Evolutionary conservation across 2,888 invertebrate genomes (phyloP), one percentile per base, ranked within the genome.

Genomic region (Neocrepidodera transversa): DNA sequence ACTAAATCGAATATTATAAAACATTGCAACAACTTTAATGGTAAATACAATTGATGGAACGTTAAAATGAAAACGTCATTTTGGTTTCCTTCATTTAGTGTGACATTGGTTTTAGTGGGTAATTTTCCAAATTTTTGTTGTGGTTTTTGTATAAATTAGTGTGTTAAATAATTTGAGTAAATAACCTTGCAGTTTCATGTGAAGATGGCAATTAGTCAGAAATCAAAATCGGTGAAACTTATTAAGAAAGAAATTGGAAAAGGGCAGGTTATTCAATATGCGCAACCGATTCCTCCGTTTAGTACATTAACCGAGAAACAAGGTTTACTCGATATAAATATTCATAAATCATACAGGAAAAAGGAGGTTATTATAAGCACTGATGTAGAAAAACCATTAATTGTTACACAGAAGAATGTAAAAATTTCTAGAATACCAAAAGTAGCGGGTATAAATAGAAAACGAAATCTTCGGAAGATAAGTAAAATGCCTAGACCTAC

Each of bases 301-400:
- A 18, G 42, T 8, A 42, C 42, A 7, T 2, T 42, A 20, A 42
- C 42, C 11, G 42, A 42, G 20, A 42, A 42, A 42, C 20, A 10
- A 13, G 42, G 42, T 42, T 20, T 42, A 20, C 18, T 42, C 6
- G 42, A 42, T 4, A 10, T 42, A 20, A 18, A 23, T 20, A 20
- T 2, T 42, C 3, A 2, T 13, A n/a, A n/a, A n/a, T n/a, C n/a
- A n/a, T n/a, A n/a, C n/a, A 42, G 13, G 20, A n/a, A 13, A 42
- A 10, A 18, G n/a, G 23, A 4, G 4, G 13, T 8, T 7, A 11
- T 18, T 42, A 13, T 4, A 5, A 20, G 20, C 10, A 13, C 5
- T n/a, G 20, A n/a, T 1, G n/a, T n/a, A 20, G 13, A 8, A 11
- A 42, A 20, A 23, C 20, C 18, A n/a, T 13, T 20, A 2, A 6